phyloP scores from a whole-genome alignment of 2,888 invertebrate genomes.

The Pristionchus mayeri region DNA sequence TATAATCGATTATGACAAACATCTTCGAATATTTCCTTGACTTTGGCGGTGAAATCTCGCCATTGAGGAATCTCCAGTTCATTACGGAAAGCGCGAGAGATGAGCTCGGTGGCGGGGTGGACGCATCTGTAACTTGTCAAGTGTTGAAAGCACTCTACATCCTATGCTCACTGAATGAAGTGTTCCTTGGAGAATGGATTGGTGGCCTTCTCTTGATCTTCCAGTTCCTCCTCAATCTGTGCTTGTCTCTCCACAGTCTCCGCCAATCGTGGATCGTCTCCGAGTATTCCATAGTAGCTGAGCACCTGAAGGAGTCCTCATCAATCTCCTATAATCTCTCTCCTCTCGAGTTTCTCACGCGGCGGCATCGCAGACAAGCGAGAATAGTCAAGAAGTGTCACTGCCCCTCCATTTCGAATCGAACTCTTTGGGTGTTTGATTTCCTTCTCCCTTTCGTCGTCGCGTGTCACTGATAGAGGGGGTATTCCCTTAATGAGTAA shows the following conservation, averaged over 20 bases:
- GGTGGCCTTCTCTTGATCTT: slow-evolving; percentile 55
- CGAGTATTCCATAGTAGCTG: slow-evolving; percentile 72
- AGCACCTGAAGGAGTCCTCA: slow-evolving; percentile 56
- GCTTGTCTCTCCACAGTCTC: slow-evolving; percentile 6
- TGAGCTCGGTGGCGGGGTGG: slow-evolving; percentile 56
- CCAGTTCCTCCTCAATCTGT: slow-evolving; percentile 31
- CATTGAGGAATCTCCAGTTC: slow-evolving; percentile 97
- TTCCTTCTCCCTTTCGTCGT: not conserved
- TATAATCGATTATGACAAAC: slow-evolving; percentile 89
- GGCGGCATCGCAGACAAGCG: not conserved
- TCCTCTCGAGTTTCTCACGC: not conserved
- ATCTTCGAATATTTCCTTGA: slow-evolving; percentile 93
- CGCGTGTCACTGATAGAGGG: not conserved
- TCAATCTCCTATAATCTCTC: not conserved
- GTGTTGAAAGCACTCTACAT: not conserved
- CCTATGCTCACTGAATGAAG: slow-evolving; percentile 63
- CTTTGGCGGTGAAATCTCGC: slow-evolving; percentile 88
- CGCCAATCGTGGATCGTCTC: slow-evolving; percentile 62
- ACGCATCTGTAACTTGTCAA: slow-evolving; percentile 55
- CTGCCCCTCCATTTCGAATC: not conserved
- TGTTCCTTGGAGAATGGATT: slow-evolving; percentile 58
- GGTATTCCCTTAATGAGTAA: slow-evolving; percentile 2
- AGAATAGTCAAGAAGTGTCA: slow-evolving; percentile 30
- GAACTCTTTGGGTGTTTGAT: slow-evolving; percentile 38
- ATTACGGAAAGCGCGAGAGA: slow-evolving; percentile 72